phyloP scores from a whole-genome alignment of 2,113 vertebrate genomes.

The Podarcis cretensis region DNA sequence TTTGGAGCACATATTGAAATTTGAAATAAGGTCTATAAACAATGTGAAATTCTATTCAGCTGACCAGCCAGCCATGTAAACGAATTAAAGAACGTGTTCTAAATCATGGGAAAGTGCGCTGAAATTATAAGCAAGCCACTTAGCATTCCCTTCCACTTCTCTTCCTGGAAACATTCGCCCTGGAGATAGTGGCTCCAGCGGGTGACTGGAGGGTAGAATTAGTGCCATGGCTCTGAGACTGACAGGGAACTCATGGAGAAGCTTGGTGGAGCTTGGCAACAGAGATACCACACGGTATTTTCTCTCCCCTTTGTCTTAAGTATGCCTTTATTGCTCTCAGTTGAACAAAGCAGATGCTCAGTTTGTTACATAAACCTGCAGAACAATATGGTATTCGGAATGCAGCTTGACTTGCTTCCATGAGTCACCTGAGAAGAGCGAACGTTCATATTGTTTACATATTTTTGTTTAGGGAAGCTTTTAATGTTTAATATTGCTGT shows the following conservation, averaged over 20 bases:
- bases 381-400: too few species aligned
- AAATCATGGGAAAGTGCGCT: conserved; percentile 67
- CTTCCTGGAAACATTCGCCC: neutral
- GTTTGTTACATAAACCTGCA: too few species aligned
- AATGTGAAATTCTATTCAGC: conserved; percentile 46
- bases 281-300: neutral
- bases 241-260: neutral
- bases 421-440: too few species aligned
- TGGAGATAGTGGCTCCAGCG: neutral
- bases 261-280: neutral
- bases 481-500: too few species aligned
- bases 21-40: conserved; percentile 53
- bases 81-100: conserved; percentile 69
- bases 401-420: too few species aligned
- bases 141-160: neutral
- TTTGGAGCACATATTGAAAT: conserved; percentile 41
- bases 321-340: neutral
- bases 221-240: neutral
- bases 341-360: neutral
- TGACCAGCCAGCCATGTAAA: conserved; percentile 68
- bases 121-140: conserved; percentile 65
- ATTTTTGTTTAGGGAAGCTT: too few species aligned
- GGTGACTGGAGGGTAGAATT: neutral
- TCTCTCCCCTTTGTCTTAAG: neutral
- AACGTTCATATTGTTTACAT: too few species aligned